These are phyloP conservation scores for Vulpes ferrilata DNA, from an alignment of 2,113 vertebrate genomes.

Conservation along the genomic window DNA sequence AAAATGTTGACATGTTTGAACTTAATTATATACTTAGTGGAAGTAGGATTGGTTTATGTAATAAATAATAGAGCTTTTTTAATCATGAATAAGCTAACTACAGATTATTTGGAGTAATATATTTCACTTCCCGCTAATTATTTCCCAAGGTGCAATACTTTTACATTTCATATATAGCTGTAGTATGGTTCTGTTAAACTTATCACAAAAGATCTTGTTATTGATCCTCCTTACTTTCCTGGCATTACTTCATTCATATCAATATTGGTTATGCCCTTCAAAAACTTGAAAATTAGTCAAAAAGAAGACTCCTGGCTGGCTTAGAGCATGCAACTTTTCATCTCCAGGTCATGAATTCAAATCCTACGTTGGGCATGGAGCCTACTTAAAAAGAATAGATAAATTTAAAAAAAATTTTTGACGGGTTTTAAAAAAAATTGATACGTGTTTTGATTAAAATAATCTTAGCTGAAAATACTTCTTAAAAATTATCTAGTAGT, in stretches of 20 bases:
- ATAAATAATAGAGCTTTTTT: background rate
- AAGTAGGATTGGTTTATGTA: background rate
- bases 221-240: background rate
- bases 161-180: background rate
- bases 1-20: constrained; percentile 45
- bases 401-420: background rate
- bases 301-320: background rate
- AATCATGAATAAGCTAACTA: background rate
- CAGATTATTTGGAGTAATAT: background rate
- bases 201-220: background rate
- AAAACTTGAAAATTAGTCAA: background rate
- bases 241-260: background rate
- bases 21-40: constrained; percentile 19
- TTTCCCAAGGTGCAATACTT: background rate
- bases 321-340: background rate
- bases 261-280: background rate
- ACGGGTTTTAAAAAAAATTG: background rate
- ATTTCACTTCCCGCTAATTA: background rate
- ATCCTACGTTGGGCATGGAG: background rate
- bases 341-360: background rate
- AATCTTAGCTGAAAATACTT: background rate
- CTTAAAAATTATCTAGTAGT: background rate
- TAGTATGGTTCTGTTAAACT: background rate
- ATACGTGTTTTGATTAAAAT: background rate
- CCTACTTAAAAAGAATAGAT: background rate